phyloP scores from a whole-genome alignment of 2,797 vertebrate species.

The Onychomys torridus region DNA sequence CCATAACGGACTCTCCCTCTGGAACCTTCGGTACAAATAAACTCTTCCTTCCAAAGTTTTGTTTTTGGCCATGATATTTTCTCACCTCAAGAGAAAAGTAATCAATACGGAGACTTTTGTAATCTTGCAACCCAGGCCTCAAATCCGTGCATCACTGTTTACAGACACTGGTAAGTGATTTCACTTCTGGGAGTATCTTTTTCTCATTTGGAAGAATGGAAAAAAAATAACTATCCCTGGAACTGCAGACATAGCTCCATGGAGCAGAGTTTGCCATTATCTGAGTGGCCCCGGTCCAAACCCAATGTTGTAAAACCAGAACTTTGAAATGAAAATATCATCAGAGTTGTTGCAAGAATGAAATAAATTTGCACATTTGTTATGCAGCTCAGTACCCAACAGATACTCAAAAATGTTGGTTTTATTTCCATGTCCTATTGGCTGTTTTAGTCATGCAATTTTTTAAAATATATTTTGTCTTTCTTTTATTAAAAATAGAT shows the following conservation, averaged over 20 bases:
- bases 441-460: not conserved
- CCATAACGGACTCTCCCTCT: not conserved
- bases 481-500: not conserved
- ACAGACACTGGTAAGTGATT: not conserved
- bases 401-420: not conserved
- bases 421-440: not conserved
- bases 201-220: not conserved
- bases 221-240: not conserved
- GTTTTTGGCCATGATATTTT: not conserved
- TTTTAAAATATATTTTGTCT: not conserved
- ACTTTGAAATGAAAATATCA: not conserved
- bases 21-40: not conserved
- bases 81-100: not conserved
- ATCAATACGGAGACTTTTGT: not conserved
- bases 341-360: not conserved
- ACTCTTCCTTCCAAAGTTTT: not conserved
- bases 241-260: no score
- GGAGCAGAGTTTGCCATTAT: not conserved
- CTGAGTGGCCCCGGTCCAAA: not conserved
- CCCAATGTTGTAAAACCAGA: not conserved
- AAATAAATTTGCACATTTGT: not conserved
- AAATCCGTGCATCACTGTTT: not conserved
- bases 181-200: not conserved
- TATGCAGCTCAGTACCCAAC: not conserved
- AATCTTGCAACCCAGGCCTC: not conserved